Base-by-base conservation (phyloP, 2,888 invertebrate genomes). In the Parthenolecanium corni region DNA sequence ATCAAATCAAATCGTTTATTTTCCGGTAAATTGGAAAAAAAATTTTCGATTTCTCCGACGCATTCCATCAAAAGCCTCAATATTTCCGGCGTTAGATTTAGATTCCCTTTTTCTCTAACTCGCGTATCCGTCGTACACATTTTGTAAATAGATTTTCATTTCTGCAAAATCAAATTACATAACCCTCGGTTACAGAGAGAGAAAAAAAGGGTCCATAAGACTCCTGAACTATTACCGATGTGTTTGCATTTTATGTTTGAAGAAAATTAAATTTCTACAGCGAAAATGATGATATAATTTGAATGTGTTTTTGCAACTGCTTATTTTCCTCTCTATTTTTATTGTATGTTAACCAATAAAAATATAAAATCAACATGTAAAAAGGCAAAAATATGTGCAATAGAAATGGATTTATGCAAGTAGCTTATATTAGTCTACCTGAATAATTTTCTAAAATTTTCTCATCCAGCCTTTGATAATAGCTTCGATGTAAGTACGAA, bases 71-170 rank as follows among this genome's bases (percentile, higher is more conserved):
- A 54, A 54, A 54, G 54, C 54, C 54, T 54, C 54, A 54, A 54
- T 54, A 54, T 42, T 54, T 54, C 54, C 54, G 54, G 54, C 42
- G 42, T 40, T 54, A 54, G 54, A 54, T 54, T 54, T 54, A 54
- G 21, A 16, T 54, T 42, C 38, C 54, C 36, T 38, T 54, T 54
- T 54, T 54, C n/a, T 54, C 9, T 38, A 38, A 14, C 38, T 38
- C 38, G 38, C n/a, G n/a, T 14, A 38, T 38, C 38, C 12, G n/a
- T 46, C 14, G 14, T 42, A 24, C 24, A 4, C 40, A 62, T 9
- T n/a, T 46, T 4, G 40, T 54, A 54, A 54, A 54, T 54, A 42
- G 54, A 54, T 54, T 54, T 54, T 54, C 54, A 54, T 54, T 54
- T 54, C 54, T 54, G 54, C 16, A 42, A 54, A 54, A 54, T 54